Percentiles rank a stretch among this genome's conserved stretches.
Conservation (phyloP, 2,113 vertebrate species). For the Nothoprocta perdicaria region DNA sequence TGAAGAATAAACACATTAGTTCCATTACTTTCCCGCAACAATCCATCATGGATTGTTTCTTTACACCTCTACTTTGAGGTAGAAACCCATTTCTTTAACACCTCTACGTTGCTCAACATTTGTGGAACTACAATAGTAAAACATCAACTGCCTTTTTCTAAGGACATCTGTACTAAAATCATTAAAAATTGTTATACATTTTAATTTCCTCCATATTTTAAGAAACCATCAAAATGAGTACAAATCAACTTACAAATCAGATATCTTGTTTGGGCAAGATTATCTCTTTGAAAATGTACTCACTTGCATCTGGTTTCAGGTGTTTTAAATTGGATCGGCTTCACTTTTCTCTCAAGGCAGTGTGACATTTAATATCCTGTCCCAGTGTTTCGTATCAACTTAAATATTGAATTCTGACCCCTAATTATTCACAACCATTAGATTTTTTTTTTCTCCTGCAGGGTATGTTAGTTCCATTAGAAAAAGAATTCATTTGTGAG, state of each 20-base stretch:
- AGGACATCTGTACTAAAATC: not conserved
- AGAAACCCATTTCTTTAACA: not conserved
- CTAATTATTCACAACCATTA: not conserved
- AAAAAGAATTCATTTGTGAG: constrained; percentile 44
- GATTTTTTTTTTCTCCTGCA: not conserved
- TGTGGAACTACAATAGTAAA: not conserved
- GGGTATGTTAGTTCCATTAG: constrained; percentile 16
- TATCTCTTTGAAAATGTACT: not conserved
- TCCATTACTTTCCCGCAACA: not conserved
- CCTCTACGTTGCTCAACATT: not conserved
- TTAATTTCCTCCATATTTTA: not conserved
- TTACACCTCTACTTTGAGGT: too few relatives aligned
- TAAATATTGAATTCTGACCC: constrained; percentile 29
- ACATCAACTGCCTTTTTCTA: not conserved
- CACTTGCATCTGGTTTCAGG: not conserved
- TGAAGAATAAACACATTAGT: not conserved
- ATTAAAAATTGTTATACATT: not conserved
- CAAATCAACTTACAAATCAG: not conserved
- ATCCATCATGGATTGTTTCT: not conserved
- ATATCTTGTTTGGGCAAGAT: not conserved
- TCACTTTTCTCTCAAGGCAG: not conserved
- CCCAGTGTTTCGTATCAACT: not conserved
- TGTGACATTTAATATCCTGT: constrained; percentile 35
- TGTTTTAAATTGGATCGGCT: not conserved
- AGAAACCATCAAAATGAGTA: not conserved